These are phyloP conservation scores for Lampropteryx suffumata DNA, from an alignment of 2,888 invertebrate species.

Conservation along the genomic window DNA sequence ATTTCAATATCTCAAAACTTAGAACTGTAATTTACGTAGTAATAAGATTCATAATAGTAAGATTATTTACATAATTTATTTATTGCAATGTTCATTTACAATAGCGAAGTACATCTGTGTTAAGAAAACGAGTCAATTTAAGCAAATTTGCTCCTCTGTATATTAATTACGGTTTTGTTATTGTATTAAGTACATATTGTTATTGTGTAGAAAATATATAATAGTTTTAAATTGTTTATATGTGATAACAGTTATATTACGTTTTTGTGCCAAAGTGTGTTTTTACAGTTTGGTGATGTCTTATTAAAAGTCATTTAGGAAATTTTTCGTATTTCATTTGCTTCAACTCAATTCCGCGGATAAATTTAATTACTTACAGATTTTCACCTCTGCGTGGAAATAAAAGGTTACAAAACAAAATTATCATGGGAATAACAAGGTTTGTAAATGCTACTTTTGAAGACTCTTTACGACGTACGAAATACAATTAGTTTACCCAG, in stretches of 20 bases:
- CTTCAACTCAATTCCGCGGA: background rate
- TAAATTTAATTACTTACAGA: background rate
- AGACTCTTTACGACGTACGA: conserved; percentile 21
- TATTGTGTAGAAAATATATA: conserved; percentile 50
- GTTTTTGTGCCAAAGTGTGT: conserved; percentile 66
- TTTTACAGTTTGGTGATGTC: conserved; percentile 60
- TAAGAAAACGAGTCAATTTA: conserved; percentile 65
- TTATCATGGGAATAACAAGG: background rate
- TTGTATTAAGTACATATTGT: conserved; percentile 35
- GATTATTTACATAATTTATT: too few species aligned
- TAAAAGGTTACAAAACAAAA: background rate
- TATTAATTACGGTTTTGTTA: conserved; percentile 39
- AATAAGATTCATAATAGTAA: conserved; percentile 9
- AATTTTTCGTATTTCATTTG: conserved; percentile 9
- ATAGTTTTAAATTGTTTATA: conserved; percentile 44
- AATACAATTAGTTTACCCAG: conserved; percentile 5
- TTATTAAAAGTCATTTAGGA: conserved; percentile 57
- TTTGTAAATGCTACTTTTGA: conserved; percentile 8
- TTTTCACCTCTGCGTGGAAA: background rate
- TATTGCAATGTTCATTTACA: conserved; percentile 29
- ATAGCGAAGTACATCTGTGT: conserved; percentile 40
- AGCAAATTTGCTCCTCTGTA: conserved; percentile 39
- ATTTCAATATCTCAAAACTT: conserved; percentile 18
- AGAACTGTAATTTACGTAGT: conserved; percentile 26
- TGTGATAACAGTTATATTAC: conserved; percentile 40